Evolutionary conservation across 2,888 invertebrate genomes (phyloP).

Genomic region (Eupeodes luniger): DNA sequence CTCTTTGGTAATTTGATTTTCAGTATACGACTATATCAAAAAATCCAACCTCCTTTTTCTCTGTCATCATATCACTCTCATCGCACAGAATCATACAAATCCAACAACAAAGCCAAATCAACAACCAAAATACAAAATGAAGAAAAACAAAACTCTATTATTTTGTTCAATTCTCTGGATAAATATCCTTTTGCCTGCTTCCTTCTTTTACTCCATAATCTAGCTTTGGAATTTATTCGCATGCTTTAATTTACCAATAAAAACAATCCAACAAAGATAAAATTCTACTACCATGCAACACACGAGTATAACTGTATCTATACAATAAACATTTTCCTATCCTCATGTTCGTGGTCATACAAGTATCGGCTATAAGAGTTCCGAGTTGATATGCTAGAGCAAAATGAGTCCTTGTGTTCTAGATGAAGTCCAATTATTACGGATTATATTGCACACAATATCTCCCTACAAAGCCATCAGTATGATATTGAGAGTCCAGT

Average conservation of each 20-base stretch:
- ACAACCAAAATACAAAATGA: not conserved
- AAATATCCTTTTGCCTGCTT: not conserved
- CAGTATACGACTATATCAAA: conserved; percentile 6
- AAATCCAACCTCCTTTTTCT: not conserved
- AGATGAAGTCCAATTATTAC: conserved; percentile 38
- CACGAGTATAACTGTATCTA: too few species aligned
- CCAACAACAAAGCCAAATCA: too few species aligned
- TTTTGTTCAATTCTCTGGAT: conserved; percentile 31
- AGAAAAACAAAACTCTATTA: not conserved
- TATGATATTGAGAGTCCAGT: not conserved
- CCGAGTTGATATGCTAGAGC: not conserved
- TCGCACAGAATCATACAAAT: too few species aligned
- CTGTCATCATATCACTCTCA: not conserved
- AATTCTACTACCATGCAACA: not conserved
- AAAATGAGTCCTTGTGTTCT: conserved; percentile 19
- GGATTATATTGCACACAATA: conserved; percentile 36
- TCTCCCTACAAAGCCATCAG: not conserved
- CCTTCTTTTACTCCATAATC: conserved; percentile 9
- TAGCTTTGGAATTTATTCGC: conserved; percentile 33
- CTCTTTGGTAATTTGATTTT: conserved; percentile 38
- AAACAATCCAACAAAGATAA: conserved; percentile 9
- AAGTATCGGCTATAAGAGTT: not conserved
- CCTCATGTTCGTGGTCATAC: not conserved
- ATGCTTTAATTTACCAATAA: conserved; percentile 29
- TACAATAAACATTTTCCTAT: not conserved